Conservation (phyloP, 2,888 invertebrate species). For the Philereme vetulata region DNA sequence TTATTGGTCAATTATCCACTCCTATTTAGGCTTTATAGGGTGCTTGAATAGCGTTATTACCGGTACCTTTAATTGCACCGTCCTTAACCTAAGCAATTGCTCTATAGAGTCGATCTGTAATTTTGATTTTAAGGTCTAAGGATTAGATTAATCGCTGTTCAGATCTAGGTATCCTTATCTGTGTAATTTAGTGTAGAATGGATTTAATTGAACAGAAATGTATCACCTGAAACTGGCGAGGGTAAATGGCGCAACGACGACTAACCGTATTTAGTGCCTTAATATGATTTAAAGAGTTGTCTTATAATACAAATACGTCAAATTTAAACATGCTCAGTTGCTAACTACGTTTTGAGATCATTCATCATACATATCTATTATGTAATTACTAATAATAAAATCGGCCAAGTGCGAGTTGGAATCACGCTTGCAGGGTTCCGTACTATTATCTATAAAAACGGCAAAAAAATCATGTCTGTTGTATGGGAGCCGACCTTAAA, state of each 20-base stretch:
- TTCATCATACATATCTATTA: neutral
- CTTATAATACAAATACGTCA: too few species aligned
- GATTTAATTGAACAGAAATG: neutral
- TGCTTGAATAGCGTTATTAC: neutral
- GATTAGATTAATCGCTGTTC: slow-evolving; percentile 6
- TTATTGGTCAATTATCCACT: neutral
- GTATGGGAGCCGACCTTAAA: too few species aligned
- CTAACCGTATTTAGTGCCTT: too few species aligned
- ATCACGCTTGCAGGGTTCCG: too few species aligned
- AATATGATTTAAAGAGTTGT: too few species aligned
- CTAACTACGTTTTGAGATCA: neutral
- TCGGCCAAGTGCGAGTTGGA: too few species aligned
- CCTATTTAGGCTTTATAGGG: neutral
- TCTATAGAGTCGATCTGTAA: slow-evolving; percentile 2
- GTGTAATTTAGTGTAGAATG: neutral
- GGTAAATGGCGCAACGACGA: too few species aligned
- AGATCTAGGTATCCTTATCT: neutral
- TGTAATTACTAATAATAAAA: too few species aligned
- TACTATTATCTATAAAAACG: too few species aligned
- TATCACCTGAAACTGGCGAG: neutral
- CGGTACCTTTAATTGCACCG: neutral
- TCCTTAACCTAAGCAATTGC: neutral
- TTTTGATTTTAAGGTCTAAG: slow-evolving; percentile 7
- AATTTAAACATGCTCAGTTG: too few species aligned
- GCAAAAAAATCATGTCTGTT: too few species aligned